Evolutionary conservation across 2,113 vertebrate genomes (phyloP).

Genomic region (Vimba vimba): DNA sequence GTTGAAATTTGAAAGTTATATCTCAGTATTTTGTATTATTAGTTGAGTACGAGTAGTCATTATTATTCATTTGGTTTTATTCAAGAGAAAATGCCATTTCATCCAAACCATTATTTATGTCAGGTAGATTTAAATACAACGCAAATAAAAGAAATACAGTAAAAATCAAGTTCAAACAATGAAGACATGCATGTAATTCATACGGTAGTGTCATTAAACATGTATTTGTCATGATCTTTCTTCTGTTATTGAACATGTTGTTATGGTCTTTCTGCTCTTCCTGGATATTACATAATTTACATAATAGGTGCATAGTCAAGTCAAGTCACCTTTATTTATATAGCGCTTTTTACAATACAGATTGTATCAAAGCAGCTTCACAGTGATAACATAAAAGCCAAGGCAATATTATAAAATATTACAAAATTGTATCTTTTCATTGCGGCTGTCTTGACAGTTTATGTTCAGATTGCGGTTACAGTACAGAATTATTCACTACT

Average conservation of each 20-base stretch:
- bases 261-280: neutral
- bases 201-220: no score
- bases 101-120: neutral
- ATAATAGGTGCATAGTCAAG: neutral
- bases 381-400: no score
- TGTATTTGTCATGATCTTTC: no score
- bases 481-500: neutral
- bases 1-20: no score
- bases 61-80: neutral
- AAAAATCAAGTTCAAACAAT: neutral
- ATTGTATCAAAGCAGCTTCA: no score
- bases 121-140: neutral
- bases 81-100: neutral
- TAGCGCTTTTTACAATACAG: no score
- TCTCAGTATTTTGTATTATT: no score
- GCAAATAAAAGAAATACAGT: neutral
- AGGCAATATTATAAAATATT: no score
- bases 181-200: neutral
- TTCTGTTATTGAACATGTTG: neutral
- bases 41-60: no score
- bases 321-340: no score
- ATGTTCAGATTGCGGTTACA: no score
- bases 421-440: neutral
- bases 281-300: neutral
- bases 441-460: neutral